Conservation (phyloP, 2,797 vertebrate species). For the Coregonus sp. region DNA sequence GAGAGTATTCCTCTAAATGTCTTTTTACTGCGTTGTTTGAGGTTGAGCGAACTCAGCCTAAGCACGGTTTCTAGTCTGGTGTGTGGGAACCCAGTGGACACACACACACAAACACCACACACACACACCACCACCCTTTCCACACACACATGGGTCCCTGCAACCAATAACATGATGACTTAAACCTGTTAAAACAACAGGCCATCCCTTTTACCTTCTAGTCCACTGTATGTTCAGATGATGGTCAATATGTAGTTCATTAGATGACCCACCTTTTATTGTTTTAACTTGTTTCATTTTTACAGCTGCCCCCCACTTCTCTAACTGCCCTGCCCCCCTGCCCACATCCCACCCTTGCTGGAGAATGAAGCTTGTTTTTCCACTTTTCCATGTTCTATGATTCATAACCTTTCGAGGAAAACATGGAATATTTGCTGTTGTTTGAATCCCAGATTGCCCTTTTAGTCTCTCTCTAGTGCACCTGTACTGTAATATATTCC, state of each 20-base stretch:
- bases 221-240: slow-evolving; percentile 38
- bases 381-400: slow-evolving; percentile 11
- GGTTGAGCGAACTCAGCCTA: slow-evolving; percentile 25
- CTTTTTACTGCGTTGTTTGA: slow-evolving; percentile 15
- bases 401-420: slow-evolving; percentile 25
- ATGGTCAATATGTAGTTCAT: slow-evolving; percentile 30
- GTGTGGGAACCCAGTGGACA: slow-evolving; percentile 3
- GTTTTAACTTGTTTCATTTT: slow-evolving; percentile 35
- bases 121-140: too few species aligned
- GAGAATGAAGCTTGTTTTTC: slow-evolving; percentile 33
- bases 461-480: neutral
- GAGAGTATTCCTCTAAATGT: slow-evolving; percentile 2
- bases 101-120: neutral
- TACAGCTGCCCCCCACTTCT: slow-evolving; percentile 46
- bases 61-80: neutral
- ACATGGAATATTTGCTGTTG: neutral
- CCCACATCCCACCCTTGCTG: neutral
- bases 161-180: slow-evolving; percentile 24
- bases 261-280: slow-evolving; percentile 37
- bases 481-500: neutral
- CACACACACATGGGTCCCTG: neutral
- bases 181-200: slow-evolving; percentile 40
- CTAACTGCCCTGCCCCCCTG: neutral
- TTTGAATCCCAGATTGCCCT: neutral
- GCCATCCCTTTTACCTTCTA: neutral